A percentile compares a stretch with the other conserved stretches of the same genome.
These are phyloP conservation scores for Origma solitaria DNA, from an alignment of 2,113 vertebrate species.

Conservation along the genomic window DNA sequence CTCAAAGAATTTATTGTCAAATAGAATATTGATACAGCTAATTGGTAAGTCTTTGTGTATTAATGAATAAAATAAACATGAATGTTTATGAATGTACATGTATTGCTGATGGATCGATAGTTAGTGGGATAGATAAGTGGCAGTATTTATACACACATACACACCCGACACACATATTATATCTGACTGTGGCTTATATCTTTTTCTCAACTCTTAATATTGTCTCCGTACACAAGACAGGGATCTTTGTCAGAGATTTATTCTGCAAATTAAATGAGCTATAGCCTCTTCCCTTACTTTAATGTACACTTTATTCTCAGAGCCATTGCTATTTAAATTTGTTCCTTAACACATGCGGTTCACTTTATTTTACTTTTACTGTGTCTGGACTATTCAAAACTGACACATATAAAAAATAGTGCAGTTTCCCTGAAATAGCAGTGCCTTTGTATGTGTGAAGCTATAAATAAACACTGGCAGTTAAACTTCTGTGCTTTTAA, in stretches of 20 bases:
- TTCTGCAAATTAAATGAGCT: conserved; percentile 63
- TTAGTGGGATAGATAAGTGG: neutral
- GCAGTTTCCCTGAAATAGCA: conserved; percentile 52
- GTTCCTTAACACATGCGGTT: conserved; percentile 56
- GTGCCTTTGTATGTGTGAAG: conserved; percentile 58
- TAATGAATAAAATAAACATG: neutral
- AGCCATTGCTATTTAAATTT: conserved; percentile 68
- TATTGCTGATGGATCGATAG: neutral
- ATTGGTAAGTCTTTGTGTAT: neutral
- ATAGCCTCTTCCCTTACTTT: conserved; percentile 52
- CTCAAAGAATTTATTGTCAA: neutral
- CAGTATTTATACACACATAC: neutral
- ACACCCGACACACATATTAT: neutral
- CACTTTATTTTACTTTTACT: conserved; percentile 72
- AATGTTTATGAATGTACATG: neutral
- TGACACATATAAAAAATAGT: conserved; percentile 68
- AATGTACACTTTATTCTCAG: conserved; percentile 68
- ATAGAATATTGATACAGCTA: neutral
- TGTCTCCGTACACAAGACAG: neutral
- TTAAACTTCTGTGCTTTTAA: conserved; percentile 69
- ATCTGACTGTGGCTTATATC: neutral
- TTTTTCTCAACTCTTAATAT: conserved; percentile 23
- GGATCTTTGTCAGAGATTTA: conserved; percentile 51
- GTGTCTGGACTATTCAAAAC: conserved; percentile 61
- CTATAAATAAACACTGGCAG: conserved; percentile 67